Evolutionary conservation across 2,113 vertebrate species (phyloP), one percentile per base, ranked within the genome.

Genomic region (Gadus chalcogrammus): DNA sequence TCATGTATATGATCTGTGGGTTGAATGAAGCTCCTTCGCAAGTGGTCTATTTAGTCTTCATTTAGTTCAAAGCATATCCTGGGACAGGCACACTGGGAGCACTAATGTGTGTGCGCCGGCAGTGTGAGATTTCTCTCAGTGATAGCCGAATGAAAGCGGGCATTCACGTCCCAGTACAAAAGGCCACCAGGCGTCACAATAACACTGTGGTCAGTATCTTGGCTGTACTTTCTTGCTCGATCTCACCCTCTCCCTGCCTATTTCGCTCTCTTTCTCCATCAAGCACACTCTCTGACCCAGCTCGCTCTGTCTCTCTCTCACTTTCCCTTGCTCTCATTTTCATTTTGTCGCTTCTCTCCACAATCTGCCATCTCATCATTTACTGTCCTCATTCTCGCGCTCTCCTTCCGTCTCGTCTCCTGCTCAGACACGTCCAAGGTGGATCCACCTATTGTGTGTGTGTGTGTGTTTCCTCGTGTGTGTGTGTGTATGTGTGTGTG

Each of bases 91-190:
- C 42, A 48, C 42, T 48, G 42, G 42, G 42, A 48, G 12, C 42
- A 48, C 42, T 55, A 52, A 13, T 69, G 17, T 69, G 67, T 67
- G 68, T 60, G 58, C 1, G 69, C 38, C 6, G 22, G 56, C 58
- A 61, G 73, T 81, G 59, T 72, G 71, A 77, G 70, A 75, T 86
- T 78, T 79, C 78, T 67, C 73, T 15, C 55, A 70, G 53, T 79
- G 72, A 68, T 75, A 71, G 67, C 64, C 27, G 67, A 61, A 81
- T 84, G 73, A 86, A 87, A 79, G 68, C 73, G 67, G 13, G 77
- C 72, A 68, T 88, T 87, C 71, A 81, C 42, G 20, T 64, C 52
- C 67, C 3, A 15, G 58, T 62, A 80, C 77, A 79, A 78, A 61
- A 67, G 55, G 18, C 42, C 69, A 61, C 61, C 38, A 71, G 68